Base-by-base conservation (phyloP, 37 sponge, comb jelly and placozoan species). In the Hexactinellida sp. region DNA sequence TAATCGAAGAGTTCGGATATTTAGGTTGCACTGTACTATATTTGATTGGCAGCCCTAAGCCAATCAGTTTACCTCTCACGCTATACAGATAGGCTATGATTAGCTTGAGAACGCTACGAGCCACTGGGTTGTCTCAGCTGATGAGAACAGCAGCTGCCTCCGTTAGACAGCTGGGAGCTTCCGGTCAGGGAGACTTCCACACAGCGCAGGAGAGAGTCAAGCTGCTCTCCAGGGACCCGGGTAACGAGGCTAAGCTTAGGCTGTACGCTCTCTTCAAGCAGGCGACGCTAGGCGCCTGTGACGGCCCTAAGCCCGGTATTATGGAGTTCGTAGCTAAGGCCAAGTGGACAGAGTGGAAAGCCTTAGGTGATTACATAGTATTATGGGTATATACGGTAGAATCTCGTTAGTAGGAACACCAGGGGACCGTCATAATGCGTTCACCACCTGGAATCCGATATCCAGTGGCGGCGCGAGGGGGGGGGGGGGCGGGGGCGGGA, bases 271-370 rank as follows among this genome's bases (percentile, higher is more conserved):
- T 94, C 0, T 97, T 86, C 86, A 97, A 97, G 85, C 97, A 97
- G 92, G 95, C 92, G 24, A 94, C 94, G 0, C 28, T 89, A 36
- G 98, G 98, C 7, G 35, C 38, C 16, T 97, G 98, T 84, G 91
- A 88, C 84, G 91, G 91, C 34, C 82, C 86, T 0, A 91, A 92
- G 37, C 98, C 98, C 38, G 95, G 98, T 28, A 83, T 85, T 37
- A 89, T 97, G 82, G 95, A 97, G 86, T 91, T 97, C 35, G 95
- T 94, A 54, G 98, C 91, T 13, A 87, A 89, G 63, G 98, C 98
- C 0, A 97, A 97, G 38, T 97, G 95, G 95, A 88, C 89, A 51
- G 93, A 92, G 34, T 97, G 98, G 98, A 93, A 92, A 63, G 39
- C 54, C 9, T 84, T 94, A 36, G 94, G 94, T 16, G 71, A 86